Evolutionary conservation across 2,113 vertebrate genomes (phyloP).

Genomic region (Dryoscopus gambensis): DNA sequence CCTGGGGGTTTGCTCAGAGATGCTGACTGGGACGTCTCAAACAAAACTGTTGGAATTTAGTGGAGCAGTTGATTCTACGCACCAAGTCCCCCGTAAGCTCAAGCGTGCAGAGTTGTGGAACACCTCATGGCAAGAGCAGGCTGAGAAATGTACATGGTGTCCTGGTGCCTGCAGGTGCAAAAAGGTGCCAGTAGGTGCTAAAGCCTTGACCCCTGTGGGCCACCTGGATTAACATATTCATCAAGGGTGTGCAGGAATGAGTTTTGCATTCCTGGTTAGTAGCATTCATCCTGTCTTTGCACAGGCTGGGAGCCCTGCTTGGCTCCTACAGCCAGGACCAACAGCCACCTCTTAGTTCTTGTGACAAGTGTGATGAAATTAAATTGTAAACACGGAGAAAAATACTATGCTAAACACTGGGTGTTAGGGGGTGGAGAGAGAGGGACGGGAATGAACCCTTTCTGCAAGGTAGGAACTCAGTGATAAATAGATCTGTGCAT

Average conservation of each 20-base stretch:
- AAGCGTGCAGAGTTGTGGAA: background rate
- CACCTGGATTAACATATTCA: background rate
- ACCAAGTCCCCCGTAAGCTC: background rate
- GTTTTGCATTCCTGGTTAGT: background rate
- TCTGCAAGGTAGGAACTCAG: background rate
- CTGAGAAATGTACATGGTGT: accelerated
- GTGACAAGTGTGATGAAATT: background rate
- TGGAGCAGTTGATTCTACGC: background rate
- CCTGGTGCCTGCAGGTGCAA: background rate
- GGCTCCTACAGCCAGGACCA: background rate
- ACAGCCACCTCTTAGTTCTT: background rate
- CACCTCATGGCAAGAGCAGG: background rate
- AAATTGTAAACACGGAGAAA: background rate
- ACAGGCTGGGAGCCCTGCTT: background rate
- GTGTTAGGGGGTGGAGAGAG: accelerated
- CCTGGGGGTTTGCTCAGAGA: background rate
- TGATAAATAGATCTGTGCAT: constrained; percentile 55
- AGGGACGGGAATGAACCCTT: background rate
- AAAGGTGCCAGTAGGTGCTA: background rate
- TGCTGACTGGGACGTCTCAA: background rate
- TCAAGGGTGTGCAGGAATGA: background rate
- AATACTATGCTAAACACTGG: background rate
- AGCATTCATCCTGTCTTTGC: background rate
- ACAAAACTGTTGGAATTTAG: background rate
- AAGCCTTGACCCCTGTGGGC: background rate